These are phyloP conservation scores for Brachionus manjavacas DNA, from an alignment of 1,140 invertebrate species.

Conservation along the genomic window DNA sequence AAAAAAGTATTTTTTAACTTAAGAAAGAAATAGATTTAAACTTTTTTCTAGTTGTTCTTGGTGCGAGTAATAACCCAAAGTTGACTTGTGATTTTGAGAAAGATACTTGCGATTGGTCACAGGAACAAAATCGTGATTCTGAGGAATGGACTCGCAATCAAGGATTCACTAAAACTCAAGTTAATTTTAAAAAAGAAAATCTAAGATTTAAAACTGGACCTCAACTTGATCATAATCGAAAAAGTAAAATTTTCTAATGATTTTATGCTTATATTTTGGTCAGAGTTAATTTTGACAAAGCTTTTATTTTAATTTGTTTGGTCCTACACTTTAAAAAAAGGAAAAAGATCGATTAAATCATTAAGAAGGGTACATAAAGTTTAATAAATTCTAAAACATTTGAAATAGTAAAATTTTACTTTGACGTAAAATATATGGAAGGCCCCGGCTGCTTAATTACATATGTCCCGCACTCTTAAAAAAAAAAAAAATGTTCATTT, in stretches of 20 bases:
- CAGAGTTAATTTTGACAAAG: no score
- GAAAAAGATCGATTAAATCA: no score
- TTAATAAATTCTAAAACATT: no score
- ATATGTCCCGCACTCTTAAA: no score
- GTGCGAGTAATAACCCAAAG: neutral
- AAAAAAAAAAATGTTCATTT: no score
- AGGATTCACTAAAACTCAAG: slow-evolving; percentile 6
- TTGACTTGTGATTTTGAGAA: slow-evolving; percentile 22
- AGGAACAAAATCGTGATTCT: slow-evolving; percentile 16
- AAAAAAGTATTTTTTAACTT: neutral
- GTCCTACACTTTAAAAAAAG: no score
- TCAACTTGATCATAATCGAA: slow-evolving; percentile 4
- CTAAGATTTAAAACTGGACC: slow-evolving; percentile 21
- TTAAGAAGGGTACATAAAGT: no score
- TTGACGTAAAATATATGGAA: no score
- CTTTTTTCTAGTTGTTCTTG: neutral
- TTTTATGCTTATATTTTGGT: no score
- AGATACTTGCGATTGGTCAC: slow-evolving; percentile 23
- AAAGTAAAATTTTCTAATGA: neutral
- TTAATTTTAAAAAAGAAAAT: slow-evolving; percentile 41
- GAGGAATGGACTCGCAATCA: slow-evolving; percentile 31
- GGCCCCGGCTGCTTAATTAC: no score
- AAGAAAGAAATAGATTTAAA: neutral
- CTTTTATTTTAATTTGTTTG: no score
- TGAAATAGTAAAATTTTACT: no score